A percentile compares a stretch with the other conserved stretches of the same genome.
phyloP scores from a whole-genome alignment of 2,888 invertebrate genomes.

The Octonoba sinensis region DNA sequence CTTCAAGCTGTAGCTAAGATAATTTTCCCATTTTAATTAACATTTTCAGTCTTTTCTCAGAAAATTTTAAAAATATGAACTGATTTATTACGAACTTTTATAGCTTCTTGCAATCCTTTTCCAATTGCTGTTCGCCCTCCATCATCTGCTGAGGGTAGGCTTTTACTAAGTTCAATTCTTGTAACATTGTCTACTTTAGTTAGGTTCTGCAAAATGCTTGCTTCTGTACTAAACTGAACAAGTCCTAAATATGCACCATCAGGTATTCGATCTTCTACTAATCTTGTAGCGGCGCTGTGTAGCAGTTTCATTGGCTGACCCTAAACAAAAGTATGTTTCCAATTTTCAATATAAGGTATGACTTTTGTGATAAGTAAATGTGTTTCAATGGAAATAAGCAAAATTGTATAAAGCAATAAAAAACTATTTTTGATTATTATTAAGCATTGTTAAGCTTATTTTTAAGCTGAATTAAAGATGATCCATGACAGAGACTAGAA shows the following conservation, averaged over 20 bases:
- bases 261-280: constrained; percentile 75
- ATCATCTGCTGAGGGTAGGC: constrained; percentile 66
- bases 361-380: no score
- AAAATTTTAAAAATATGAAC: background rate
- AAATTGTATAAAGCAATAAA: no score
- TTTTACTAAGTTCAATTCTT: constrained; percentile 58
- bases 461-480: no score
- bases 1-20: no score
- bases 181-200: constrained; percentile 63
- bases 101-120: constrained; percentile 61
- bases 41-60: no score
- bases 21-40: no score
- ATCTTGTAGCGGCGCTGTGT: constrained; percentile 76
- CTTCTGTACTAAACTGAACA: constrained; percentile 68
- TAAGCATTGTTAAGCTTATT: no score
- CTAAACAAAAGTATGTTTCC: constrained; percentile 62
- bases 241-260: constrained; percentile 70
- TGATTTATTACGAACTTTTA: constrained; percentile 29
- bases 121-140: constrained; percentile 67
- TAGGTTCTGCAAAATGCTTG: constrained; percentile 55
- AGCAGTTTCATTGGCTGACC: constrained; percentile 76
- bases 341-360: no score
- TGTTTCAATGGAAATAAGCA: no score
- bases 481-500: no score
- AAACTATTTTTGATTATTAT: no score